Evolutionary conservation across 2,797 vertebrate genomes (phyloP).

Genomic region (Arctocebus calabarensis): DNA sequence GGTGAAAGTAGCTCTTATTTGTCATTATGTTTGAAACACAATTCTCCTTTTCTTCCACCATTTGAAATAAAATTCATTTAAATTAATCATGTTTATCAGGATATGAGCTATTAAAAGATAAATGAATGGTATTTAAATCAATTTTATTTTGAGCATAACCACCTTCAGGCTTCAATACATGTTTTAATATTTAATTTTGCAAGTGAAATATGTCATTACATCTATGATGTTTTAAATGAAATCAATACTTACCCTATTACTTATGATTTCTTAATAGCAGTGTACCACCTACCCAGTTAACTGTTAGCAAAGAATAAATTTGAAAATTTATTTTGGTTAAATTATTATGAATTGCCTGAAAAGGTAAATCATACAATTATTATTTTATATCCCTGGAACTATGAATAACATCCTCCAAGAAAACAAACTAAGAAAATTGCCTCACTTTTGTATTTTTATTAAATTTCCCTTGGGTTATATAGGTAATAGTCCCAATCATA

Average conservation of each 20-base stretch:
- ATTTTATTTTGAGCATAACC: neutral
- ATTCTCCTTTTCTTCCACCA: neutral
- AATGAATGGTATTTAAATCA: slow-evolving; percentile 4
- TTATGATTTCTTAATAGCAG: neutral
- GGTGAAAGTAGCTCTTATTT: neutral
- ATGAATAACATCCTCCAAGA: neutral
- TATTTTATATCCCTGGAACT: neutral
- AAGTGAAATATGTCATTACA: slow-evolving; percentile 4
- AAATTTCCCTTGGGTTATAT: neutral
- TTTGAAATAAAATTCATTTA: slow-evolving; percentile 36
- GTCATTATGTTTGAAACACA: neutral
- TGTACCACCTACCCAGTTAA: neutral
- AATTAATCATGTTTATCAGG: neutral
- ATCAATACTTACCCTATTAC: neutral
- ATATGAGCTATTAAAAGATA: slow-evolving; percentile 22
- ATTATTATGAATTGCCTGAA: neutral
- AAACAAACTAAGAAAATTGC: neutral
- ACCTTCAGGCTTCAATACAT: neutral
- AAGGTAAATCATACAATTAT: neutral
- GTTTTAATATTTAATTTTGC: slow-evolving; percentile 39
- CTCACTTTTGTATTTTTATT: neutral
- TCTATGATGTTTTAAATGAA: slow-evolving; percentile 40
- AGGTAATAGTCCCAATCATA: neutral
- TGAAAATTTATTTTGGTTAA: slow-evolving; percentile 12
- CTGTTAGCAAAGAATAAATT: neutral